Base-by-base conservation (phyloP, 2,797 vertebrate genomes). In the Sebastiscus albofasciatus region DNA sequence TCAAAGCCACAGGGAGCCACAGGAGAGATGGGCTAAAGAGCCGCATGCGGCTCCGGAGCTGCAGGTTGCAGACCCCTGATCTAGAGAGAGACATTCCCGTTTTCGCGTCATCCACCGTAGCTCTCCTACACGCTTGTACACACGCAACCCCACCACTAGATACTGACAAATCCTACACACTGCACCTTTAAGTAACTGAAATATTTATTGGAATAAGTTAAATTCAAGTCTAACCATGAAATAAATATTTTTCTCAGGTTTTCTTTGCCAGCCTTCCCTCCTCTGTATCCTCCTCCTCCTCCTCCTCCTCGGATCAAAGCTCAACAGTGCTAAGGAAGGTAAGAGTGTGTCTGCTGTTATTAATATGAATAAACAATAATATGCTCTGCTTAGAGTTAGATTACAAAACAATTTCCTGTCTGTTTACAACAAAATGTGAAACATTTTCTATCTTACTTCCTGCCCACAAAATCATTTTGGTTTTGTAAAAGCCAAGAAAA, bases 221-320 rank as follows among this genome's bases (percentile, higher is more conserved):
- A 26, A 61, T 36, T 29, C 4, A 29, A 29, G 46, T 64, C 4
- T 49, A 61, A 72, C 26, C 6, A n/a, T 34, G 11, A 46, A 61
- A 2, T 75, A 34, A 22, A 42, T 79, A 2, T 65, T 72, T n/a
- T 84, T 20, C 36, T 76, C 80, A 96, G 96, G 79, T 96, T 74
- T 79, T 90, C 29, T 88, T 81, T 56, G 71, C 66, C 56, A 80
- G 77, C 26, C 33, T 59, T 20, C 12, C 76, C 3, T 24, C 58
- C 24, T 36, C 68, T 31, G 34, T 22, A 1, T 54, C 79, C 7
- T 42, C 69, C n/a, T 46, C 42, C 36, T 18, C 33, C 33, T 34
- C 46, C 33, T 60, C 77, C 33, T 60, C 77, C 8, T 64, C 78
- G 10, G 46, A 55, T 68, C 79, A 61, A 20, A 75, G 34, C 60